phyloP scores from a whole-genome alignment of 2,113 vertebrate genomes.

The Cygnus atratus region DNA sequence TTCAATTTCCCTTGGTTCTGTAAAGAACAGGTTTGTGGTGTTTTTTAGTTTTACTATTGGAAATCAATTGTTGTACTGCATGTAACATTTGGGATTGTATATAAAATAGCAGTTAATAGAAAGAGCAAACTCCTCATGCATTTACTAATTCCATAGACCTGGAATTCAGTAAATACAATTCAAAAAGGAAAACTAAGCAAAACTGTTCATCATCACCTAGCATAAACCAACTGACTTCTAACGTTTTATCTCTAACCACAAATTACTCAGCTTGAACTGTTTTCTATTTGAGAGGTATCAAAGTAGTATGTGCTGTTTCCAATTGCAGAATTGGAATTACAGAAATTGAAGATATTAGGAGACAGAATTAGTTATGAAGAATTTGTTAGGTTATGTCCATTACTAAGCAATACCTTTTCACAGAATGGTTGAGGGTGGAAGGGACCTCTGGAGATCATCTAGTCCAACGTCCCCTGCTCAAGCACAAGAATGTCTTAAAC shows the following conservation, averaged over 20 bases:
- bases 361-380: background rate
- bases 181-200: background rate
- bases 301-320: background rate
- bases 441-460: too few relatives aligned
- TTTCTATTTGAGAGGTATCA: background rate
- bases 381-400: background rate
- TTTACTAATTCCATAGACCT: too few relatives aligned
- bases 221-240: background rate
- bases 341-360: background rate
- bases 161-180: background rate
- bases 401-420: background rate
- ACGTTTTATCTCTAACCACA: background rate
- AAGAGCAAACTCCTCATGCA: background rate
- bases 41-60: background rate
- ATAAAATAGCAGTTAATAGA: background rate
- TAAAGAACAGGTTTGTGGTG: background rate
- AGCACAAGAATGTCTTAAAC: background rate
- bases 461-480: too few relatives aligned
- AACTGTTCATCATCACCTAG: background rate
- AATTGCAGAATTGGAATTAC: too few relatives aligned
- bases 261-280: background rate
- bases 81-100: background rate
- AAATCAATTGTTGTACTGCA: background rate
- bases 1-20: background rate
- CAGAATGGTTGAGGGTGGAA: too few relatives aligned